Percentiles rank a stretch among this genome's conserved stretches.
Conservation (phyloP, 2,113 vertebrate genomes). For the Phrynocephalus versicolor region DNA sequence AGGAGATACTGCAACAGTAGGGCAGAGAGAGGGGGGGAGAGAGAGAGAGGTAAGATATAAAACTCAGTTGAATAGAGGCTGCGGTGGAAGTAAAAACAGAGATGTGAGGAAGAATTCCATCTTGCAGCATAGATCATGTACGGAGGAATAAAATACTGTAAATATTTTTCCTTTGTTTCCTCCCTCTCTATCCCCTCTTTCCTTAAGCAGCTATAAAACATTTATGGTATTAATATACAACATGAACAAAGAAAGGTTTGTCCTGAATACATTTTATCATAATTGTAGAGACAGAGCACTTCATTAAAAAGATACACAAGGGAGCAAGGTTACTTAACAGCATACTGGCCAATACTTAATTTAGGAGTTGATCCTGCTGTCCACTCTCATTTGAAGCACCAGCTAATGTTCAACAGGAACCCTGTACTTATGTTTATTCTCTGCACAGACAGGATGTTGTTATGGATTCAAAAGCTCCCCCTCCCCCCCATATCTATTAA, state of each 20-base stretch:
- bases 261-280: neutral
- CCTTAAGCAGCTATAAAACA: neutral
- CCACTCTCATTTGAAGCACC: constrained; percentile 49
- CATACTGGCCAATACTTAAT: constrained; percentile 48
- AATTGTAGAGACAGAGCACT: constrained; percentile 13
- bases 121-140: neutral
- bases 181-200: neutral
- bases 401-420: constrained; percentile 44
- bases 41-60: too few species aligned
- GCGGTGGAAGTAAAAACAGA: neutral
- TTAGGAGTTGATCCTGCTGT: constrained; percentile 53
- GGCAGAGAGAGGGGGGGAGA: neutral
- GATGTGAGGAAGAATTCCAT: neutral
- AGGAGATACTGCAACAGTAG: neutral
- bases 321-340: constrained; percentile 51
- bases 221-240: neutral
- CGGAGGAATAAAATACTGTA: neutral
- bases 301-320: constrained; percentile 27
- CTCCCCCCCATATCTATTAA: constrained; percentile 74
- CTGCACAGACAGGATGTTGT: constrained; percentile 61
- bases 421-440: constrained; percentile 57
- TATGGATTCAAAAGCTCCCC: constrained; percentile 69
- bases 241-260: constrained; percentile 9
- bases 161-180: neutral
- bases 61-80: neutral